Percentiles rank a stretch among this genome's conserved stretches.
These are phyloP conservation scores for Labia minor DNA, from an alignment of 2,888 invertebrate species.

Conservation along the genomic window DNA sequence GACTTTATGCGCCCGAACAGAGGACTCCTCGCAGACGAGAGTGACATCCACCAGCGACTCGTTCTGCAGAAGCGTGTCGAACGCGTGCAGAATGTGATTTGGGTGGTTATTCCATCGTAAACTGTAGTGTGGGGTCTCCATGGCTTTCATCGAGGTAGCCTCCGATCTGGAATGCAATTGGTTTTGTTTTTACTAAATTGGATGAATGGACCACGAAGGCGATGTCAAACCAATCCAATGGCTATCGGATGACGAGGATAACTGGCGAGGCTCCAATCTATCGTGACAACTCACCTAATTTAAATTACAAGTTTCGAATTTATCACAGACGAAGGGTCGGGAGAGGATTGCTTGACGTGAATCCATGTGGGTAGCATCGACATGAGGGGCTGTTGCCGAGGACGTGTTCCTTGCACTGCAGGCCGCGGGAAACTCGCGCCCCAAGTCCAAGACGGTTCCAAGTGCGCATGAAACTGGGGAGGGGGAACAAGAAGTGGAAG, in stretches of 20 bases:
- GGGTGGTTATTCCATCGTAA: slow-evolving; percentile 92
- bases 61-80: slow-evolving; percentile 76
- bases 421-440: slow-evolving; percentile 2
- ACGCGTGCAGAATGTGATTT: slow-evolving; percentile 73
- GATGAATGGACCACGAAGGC: too few species aligned
- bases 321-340: slow-evolving; percentile 22
- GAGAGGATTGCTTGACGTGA: not conserved
- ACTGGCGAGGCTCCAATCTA: too few species aligned
- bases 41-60: slow-evolving; percentile 84
- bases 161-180: slow-evolving; percentile 15
- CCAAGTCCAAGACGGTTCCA: not conserved
- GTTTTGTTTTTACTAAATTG: too few species aligned
- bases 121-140: slow-evolving; percentile 71
- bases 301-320: slow-evolving; percentile 17
- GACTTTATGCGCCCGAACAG: slow-evolving; percentile 81
- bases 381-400: not conserved
- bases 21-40: slow-evolving; percentile 74
- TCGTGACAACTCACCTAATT: slow-evolving; percentile 20
- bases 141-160: slow-evolving; percentile 21
- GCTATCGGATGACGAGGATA: too few species aligned
- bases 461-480: not conserved
- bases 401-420: slow-evolving; percentile 13
- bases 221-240: too few species aligned
- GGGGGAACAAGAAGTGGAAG: not conserved
- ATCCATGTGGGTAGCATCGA: not conserved